phyloP scores from a whole-genome alignment of 2,113 vertebrate genomes.

The Numenius arquata region DNA sequence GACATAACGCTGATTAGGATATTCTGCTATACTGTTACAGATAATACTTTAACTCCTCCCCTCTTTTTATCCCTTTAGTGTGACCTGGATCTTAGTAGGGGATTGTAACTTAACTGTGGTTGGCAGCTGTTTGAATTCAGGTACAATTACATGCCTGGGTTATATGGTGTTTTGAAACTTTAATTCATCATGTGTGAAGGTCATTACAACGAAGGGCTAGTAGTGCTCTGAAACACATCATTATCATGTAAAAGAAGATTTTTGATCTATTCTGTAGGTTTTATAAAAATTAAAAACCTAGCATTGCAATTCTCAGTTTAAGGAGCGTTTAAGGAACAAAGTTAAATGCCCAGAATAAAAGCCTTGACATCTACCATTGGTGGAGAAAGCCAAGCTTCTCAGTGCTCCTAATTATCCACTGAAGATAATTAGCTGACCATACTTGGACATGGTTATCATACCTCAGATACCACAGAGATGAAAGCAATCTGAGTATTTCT shows the following conservation, averaged over 20 bases:
- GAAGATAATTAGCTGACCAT: background rate
- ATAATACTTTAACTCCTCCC: background rate
- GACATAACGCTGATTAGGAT: background rate
- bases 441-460: background rate
- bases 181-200: background rate
- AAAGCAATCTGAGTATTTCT: background rate
- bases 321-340: background rate
- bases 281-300: background rate
- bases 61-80: background rate
- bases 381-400: background rate
- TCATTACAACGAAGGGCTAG: background rate
- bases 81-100: background rate
- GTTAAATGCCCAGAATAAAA: background rate
- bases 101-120: background rate
- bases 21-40: background rate
- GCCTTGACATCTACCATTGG: background rate
- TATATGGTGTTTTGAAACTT: background rate
- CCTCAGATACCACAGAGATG: background rate
- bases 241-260: background rate
- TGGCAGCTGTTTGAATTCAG: background rate
- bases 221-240: background rate
- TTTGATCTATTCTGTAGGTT: background rate
- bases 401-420: background rate
- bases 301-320: background rate
- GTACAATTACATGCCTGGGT: background rate